Base-by-base conservation (phyloP, 2,888 invertebrate genomes). In the Lepetodrilus schrolli region DNA sequence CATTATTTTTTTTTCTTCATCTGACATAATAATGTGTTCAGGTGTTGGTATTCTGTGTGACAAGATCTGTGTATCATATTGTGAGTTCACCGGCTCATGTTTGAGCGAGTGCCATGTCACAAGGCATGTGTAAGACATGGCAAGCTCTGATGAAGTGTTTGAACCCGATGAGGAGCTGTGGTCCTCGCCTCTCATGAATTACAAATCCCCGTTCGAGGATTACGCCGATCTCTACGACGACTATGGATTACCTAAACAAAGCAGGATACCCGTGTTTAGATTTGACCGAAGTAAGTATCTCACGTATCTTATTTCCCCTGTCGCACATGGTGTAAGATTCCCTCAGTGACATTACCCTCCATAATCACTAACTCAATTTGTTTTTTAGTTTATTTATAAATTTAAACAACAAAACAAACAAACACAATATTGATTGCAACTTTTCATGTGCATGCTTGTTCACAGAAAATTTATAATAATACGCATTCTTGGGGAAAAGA, bases 141-240 rank as follows among this genome's bases (percentile, higher is more conserved):
- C 75, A 5, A 74, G 74, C 1, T 36, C 70, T 23, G 79, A 78
- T 21, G 76, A 74, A 4, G 74, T 66, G 21, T 77, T 80, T 69
- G 75, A 74, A 17, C 50, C 70, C 73, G 80, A 78, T 23, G 84
- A 84, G 68, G 82, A 83, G 1, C 66, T 87, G 21, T 87, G 86
- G 86, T 83, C 85, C 0, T 86, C 86, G 0, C 87, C 86, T 0
- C 76, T 86, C 38, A 86, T 87, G 86, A 82, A 86, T 69, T 85
- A 87, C 78, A 80, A 78, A 37, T 86, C 86, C 4, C 87, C 87
- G 0, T 87, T 87, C 76, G 85, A 84, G 37, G 87, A 87, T 72
- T 87, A 84, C 75, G 83, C 83, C 80, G 86, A 87, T 77, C 76
- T 87, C 74, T 87, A 82, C 79, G 82, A 82, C n/a, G 83, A 84